Base-by-base conservation (phyloP, 30 jellyfish, hydroid and myxozoan genomes). In the Pelagia noctiluca region DNA sequence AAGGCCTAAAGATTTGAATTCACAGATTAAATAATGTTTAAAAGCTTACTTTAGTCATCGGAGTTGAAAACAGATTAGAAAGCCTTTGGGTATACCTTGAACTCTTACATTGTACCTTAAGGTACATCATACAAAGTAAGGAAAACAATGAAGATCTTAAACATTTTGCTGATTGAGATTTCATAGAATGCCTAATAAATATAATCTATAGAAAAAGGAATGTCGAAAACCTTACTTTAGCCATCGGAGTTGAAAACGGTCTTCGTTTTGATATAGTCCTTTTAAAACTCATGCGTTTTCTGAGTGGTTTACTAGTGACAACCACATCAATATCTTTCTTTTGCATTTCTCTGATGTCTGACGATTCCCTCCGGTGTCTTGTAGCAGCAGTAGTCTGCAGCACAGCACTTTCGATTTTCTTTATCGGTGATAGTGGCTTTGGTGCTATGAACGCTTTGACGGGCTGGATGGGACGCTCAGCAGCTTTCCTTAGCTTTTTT, bases 381-480 rank as follows among this genome's bases (percentile, higher is more conserved):
- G 62, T 36, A 36, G 62, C 80, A 35, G 70, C 50, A 0, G 71
- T n/a, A 4, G 73, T 47, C 24, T 18, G 87, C 16, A 5, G 57
- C 57, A 42, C 8, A 18, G 47, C 31, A 5, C 53, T 29, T 2
- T 84, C 70, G 18, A 48, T 50, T 32, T 80, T 74, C 18, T 48
- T 72, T 49, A 35, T 79, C 32, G 35, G 22, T 26, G 61, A 16
- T 34, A 82, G 74, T 23, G 82, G 19, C 12, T 42, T 28, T 38
- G 78, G 86, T 28, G 61, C 42, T 42, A 57, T 83, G 29, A 90
- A 57, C 37, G 97, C 96, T 46, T 91, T 72, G 66, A 91, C 98
- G 3, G 95, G 95, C 79, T 91, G 98, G 8, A 91, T 88, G 1
- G 98, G 98, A 35, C 98, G 86, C 35, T 70, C 95, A 11, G 96